phyloP scores from a whole-genome alignment of 2,113 vertebrate genomes.

The Cyprinodon variegatus region DNA sequence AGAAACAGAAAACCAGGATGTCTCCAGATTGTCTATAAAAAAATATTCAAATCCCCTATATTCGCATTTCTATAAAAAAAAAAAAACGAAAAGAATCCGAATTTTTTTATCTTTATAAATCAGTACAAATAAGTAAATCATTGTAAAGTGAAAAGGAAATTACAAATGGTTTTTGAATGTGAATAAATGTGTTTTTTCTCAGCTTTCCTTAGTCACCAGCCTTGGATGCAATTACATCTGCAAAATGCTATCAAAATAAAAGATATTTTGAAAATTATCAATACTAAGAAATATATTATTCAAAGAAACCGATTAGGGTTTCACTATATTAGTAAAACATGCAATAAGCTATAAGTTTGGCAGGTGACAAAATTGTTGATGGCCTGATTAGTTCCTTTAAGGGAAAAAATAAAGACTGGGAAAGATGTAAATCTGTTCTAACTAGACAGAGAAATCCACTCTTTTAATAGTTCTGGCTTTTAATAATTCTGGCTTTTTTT shows the following conservation, averaged over 20 bases:
- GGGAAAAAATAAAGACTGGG: too few species aligned
- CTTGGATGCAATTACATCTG: neutral
- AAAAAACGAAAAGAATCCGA: neutral
- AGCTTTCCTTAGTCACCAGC: neutral
- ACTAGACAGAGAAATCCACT: too few species aligned
- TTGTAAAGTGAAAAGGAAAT: neutral
- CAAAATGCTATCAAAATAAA: neutral
- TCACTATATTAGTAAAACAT: neutral
- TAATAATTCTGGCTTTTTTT: too few species aligned
- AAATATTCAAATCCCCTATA: neutral
- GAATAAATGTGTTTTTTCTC: neutral
- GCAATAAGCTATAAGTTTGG: neutral
- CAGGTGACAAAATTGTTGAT: too few species aligned
- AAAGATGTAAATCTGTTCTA: too few species aligned
- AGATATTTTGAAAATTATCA: neutral
- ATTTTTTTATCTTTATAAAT: neutral
- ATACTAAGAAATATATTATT: neutral
- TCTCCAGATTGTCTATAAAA: too few species aligned
- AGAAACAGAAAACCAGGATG: constrained; percentile 4
- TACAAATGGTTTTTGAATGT: neutral
- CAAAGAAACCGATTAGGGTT: neutral
- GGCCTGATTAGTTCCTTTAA: too few species aligned
- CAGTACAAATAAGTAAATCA: neutral
- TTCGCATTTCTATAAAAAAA: neutral
- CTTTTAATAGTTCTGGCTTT: too few species aligned